Evolutionary conservation across 2,797 vertebrate species (phyloP), one percentile per base, ranked within the genome.

Genomic region (Amazonetta brasiliensis): DNA sequence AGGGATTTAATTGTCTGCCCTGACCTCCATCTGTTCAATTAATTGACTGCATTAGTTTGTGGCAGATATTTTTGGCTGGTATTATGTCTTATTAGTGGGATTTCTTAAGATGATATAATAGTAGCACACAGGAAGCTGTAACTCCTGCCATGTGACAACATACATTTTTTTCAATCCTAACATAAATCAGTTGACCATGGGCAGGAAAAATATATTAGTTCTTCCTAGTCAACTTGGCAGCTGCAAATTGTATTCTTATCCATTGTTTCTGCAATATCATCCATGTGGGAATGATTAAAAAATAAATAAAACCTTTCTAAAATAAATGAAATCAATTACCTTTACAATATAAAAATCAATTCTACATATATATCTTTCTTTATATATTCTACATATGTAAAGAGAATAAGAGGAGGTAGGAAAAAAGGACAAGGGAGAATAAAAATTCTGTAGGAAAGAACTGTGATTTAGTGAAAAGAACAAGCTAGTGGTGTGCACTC

Each of bases 11-110:
- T 95, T 96, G 76, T 75, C 46, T 95, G 50, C 26, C 46, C 30
- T 92, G 94, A 94, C 90, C 92, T 96, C 84, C 95, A 77, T 95
- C 87, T 95, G 84, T 89, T 94, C 89, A 84, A 25, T 87, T 95
- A 95, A 96, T 89, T 96, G 87, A 91, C 73, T 31, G 73, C 74
- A 88, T 95, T 92, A 88, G 33, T 73, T 92, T 92, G 35, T 67
- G n/a, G 80, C 59, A 81, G 85, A 37, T 96, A 91, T 96, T 94
- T 96, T 90, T 90, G 50, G 80, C 78, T 88, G 20, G 56, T 63
- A 84, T 93, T 90, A 75, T 23, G 19, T 66, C 92, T 96, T 96
- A 91, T 94, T 92, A 90, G 87, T 82, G 78, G 60, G 59, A 76
- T 91, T 84, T 95, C 69, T 91, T 84, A 55, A 84, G 66, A 59